Evolutionary conservation across 2,888 invertebrate species (phyloP).

Genomic region (Silvanus unidentatus): DNA sequence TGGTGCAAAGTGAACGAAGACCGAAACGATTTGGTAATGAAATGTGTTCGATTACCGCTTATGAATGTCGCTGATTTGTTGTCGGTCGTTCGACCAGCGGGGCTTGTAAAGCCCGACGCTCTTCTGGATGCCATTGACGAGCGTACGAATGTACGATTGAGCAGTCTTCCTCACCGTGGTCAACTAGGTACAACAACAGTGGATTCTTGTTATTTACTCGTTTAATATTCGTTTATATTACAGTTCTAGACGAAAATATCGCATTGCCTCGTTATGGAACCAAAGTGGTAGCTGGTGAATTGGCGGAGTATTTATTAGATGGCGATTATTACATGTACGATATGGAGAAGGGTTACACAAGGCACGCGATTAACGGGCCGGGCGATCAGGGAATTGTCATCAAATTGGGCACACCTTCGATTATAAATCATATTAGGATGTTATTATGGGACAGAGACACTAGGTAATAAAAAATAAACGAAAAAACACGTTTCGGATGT

Average conservation of each 20-base stretch:
- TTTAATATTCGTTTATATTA: not conserved
- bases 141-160: constrained; percentile 70
- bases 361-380: constrained; percentile 43
- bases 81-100: constrained; percentile 80
- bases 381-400: constrained; percentile 79
- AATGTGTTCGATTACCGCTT: constrained; percentile 73
- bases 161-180: constrained; percentile 80
- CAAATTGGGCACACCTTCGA: constrained; percentile 74
- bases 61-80: constrained; percentile 85
- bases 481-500: not conserved
- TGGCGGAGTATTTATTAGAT: constrained; percentile 80
- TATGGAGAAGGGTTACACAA: constrained; percentile 81
- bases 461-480: constrained; percentile 47
- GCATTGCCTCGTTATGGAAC: constrained; percentile 76
- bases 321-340: constrained; percentile 83
- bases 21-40: constrained; percentile 44
- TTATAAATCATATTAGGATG: constrained; percentile 89
- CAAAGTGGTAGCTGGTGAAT: constrained; percentile 84
- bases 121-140: constrained; percentile 92
- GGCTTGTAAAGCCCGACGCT: constrained; percentile 80
- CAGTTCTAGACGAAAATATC: constrained; percentile 88
- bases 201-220: not conserved
- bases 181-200: constrained; percentile 57
- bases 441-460: constrained; percentile 92
- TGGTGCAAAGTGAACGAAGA: constrained; percentile 80